phyloP scores from a whole-genome alignment of 1,140 invertebrate genomes.

The Theocolax elegans region DNA sequence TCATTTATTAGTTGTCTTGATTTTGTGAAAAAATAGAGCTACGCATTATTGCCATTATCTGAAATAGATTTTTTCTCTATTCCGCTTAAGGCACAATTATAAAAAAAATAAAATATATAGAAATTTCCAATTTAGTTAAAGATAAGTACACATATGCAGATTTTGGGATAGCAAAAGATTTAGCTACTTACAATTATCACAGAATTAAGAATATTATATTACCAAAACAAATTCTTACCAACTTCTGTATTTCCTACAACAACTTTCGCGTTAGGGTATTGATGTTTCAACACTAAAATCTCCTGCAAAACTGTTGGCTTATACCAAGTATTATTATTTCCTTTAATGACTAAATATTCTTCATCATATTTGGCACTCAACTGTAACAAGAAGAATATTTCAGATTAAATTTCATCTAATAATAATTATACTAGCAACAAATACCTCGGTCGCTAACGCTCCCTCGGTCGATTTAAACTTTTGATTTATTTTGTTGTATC shows the following conservation, averaged over 20 bases:
- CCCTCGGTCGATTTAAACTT: too few relatives aligned
- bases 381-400: conserved; percentile 51
- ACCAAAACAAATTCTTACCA: conserved; percentile 64
- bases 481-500: too few relatives aligned
- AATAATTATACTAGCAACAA: too few relatives aligned
- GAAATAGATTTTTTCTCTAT: too few relatives aligned
- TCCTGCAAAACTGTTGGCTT: conserved; percentile 78
- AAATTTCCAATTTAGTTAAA: not conserved
- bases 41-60: too few relatives aligned
- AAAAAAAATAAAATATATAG: not conserved
- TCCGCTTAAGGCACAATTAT: too few relatives aligned
- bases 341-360: conserved; percentile 76
- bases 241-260: conserved; percentile 96
- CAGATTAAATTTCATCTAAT: not conserved
- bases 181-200: not conserved
- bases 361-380: conserved; percentile 71
- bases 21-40: too few relatives aligned
- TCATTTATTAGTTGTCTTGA: too few relatives aligned
- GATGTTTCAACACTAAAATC: conserved; percentile 79
- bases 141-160: not conserved
- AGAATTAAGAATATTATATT: not conserved
- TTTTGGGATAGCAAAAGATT: too few relatives aligned
- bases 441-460: too few relatives aligned
- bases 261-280: conserved; percentile 82
- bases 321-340: conserved; percentile 82